Evolutionary conservation across 1,140 invertebrate species (phyloP), one percentile per base, ranked within the genome.

Genomic region (Bacillus rossius): DNA sequence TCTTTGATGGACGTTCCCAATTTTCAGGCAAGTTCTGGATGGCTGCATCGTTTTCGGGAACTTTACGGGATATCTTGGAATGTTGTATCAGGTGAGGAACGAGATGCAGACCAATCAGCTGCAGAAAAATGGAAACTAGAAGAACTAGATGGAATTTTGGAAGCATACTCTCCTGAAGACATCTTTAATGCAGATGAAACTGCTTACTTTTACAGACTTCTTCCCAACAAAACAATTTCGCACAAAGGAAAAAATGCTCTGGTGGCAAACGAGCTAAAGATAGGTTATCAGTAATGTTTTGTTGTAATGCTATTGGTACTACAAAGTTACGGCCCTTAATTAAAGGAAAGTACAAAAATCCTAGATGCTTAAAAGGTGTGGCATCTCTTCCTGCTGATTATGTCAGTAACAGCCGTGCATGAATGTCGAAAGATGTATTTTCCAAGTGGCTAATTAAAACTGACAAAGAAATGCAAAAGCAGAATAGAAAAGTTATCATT

Each of bases 381-480:
- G 1, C 51, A 41, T 41, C 17, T 40, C 7, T 54, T 26, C 26
- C 51, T n/a, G 51, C 40, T 42, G 40, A 40, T 10, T 20, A 16
- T 41, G 17, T 19, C 16, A 25, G 1, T 23, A 54, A 54, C 3
- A 40, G 17, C 2, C 34, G 41, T 14, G 7, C 22, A 54, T 43
- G 26, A 37, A 54, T 54, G 51, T 38, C 51, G n/a, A 54, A 54
- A 40, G 22, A 40, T n/a, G 10, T 38, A 1, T 8, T 54, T 54
- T 54, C 16, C n/a, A 23, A 38, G 5, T 19, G 34, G 51, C 26
- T 38, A 16, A 7, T 19, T 25, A 38, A 19, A 37, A 17, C 2
- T 40, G 1, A 8, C 3, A 26, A 54, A 43, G 29, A 1, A 54
- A 19, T 16, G 34, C 5, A 23, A 38, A 40, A 54, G 29, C 19